Base-by-base conservation (phyloP, 2,888 invertebrate species). In the Galerucella pusilla region DNA sequence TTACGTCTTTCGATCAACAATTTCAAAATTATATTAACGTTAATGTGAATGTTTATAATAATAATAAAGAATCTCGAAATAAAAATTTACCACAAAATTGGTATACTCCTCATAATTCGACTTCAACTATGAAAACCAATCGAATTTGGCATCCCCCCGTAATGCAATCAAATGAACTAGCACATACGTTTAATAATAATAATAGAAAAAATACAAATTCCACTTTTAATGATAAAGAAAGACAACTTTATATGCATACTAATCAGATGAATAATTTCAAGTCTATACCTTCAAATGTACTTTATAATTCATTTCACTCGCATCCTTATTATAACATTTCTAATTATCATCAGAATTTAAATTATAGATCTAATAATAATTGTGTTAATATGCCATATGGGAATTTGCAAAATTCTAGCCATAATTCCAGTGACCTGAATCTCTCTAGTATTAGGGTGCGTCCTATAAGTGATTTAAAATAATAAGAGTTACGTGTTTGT, bases 401-500 rank as follows among this genome's bases (percentile, higher is more conserved):
- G 16, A 11, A 9, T 57, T 16, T 20, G 9, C 57, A 57, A 16
- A 20, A 57, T 9, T 57, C 16, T 16, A 20, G 6, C n/a, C 10
- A 57, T 10, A 57, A 54, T 46, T 11, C 12, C 5, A 14, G 12
- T n/a, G 25, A 28, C 54, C 2, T 11, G 10, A 52, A 20, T 68
- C 45, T 42, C 14, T 16, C 20, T 20, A 57, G 16, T 57, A 68
- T 68, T 14, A 68, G 68, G 52, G 68, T 68, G 16, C 42, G 68
- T n/a, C 59, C 68, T 5, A 45, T 68, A 5, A 59, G 45, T 2
- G 68, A 68, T 60, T 20, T 68, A 45, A 68, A 45, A 60, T 67
- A 67, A 66, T 42, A 20, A 20, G 20, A 20, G 1, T 20, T 20
- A 20, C 20, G 1, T 20, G 20, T 20, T 20, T 20, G 20, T 20